A percentile compares a stretch with the other conserved stretches of the same genome.
These are phyloP conservation scores for Sialis fuliginosa DNA, from an alignment of 2,888 invertebrate species.

Conservation along the genomic window DNA sequence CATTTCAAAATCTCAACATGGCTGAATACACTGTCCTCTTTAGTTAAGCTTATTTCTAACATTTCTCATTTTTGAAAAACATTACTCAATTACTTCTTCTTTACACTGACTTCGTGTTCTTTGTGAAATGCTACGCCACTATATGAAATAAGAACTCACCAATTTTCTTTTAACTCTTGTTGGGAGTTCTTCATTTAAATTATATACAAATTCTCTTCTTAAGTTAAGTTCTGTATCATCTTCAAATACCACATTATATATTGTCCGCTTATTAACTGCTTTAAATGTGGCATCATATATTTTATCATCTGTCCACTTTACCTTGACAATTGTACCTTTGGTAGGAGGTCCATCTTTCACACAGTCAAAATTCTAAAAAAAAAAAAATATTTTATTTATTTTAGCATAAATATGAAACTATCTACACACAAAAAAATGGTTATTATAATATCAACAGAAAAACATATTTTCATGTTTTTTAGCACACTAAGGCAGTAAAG, in stretches of 20 bases:
- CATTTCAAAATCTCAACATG: too few species aligned
- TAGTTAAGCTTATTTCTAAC: too few species aligned
- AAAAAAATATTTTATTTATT: background rate
- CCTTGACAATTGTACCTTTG: constrained; percentile 28
- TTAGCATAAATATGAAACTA: background rate
- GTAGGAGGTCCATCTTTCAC: constrained; percentile 17
- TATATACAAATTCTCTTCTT: constrained; percentile 33
- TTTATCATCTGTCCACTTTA: constrained; percentile 35
- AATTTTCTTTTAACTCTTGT: constrained; percentile 32
- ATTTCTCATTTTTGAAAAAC: too few species aligned
- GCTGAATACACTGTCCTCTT: too few species aligned
- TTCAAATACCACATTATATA: constrained; percentile 29
- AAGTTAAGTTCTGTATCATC: constrained; percentile 28
- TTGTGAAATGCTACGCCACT: too few species aligned
- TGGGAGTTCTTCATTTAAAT: constrained; percentile 33
- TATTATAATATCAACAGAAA: too few species aligned
- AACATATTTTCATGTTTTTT: too few species aligned
- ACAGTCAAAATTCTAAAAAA: constrained; percentile 17
- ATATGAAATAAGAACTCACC: constrained; percentile 21
- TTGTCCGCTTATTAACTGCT: constrained; percentile 22
- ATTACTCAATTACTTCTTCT: too few species aligned
- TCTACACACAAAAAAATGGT: background rate
- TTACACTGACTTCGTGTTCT: too few species aligned
- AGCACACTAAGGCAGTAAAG: background rate
- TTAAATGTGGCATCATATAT: constrained; percentile 28